Base-by-base conservation (phyloP, 2,113 vertebrate genomes). In the Piaya cayana region DNA sequence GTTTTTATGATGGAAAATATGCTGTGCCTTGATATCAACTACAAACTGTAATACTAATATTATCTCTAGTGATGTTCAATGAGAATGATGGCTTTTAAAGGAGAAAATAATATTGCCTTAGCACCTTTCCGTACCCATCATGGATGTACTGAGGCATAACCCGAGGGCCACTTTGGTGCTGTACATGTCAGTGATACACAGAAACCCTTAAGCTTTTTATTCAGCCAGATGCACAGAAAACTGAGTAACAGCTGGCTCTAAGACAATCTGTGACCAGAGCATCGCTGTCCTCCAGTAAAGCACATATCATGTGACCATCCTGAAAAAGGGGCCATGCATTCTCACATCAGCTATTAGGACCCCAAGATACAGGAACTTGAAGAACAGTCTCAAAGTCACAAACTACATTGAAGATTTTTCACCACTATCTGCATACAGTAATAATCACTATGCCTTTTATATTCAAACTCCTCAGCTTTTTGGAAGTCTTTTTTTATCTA, bases 151-250 rank as follows among this genome's bases (percentile, higher is more conserved):
- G 49, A 89, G 43, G 63, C 43, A 72, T 92, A 55, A 49, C 88
- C 91, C 42, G 55, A 93, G 45, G 68, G 85, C 53, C 91, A 72
- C 68, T 77, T 68, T 93, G 29, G 37, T 12, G 26, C 19, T 81
- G 55, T 29, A 65, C 85, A 53, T 59, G 49, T 58, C 63, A 59
- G 25, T 47, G 68, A 64, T 81, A 74, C 36, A 59, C 64, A 81
- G 78, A 91, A 84, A 77, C 34, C 4, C 6, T 69, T 83, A 91
- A 87, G 43, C 30, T 59, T 92, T 92, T 90, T 93, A 95, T 69
- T 65, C 49, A 87, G 26, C 43, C 72, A 90, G 64, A 74, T 77
- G 59, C 49, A 52, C 55, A 90, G 45, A 77, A 84, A 84, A 64
- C 22, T 16, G 43, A 84, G 72, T 22, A 86, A 60, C 64, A 70